Evolutionary conservation across 1,140 invertebrate species (phyloP).

Genomic region (Lasaia peninsularis): DNA sequence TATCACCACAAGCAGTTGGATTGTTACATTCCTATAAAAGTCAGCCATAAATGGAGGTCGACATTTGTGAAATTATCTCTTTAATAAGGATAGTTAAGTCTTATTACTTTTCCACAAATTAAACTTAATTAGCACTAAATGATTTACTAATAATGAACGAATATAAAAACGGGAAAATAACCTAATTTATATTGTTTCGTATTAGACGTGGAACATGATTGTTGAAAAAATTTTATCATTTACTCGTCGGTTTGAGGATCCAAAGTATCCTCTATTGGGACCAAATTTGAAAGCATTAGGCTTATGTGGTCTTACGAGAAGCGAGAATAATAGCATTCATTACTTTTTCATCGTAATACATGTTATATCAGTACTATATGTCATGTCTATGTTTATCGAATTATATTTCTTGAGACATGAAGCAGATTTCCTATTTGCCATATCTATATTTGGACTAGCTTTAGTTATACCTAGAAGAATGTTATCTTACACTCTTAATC

Average conservation of each 20-base stretch:
- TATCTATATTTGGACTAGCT: constrained; percentile 41
- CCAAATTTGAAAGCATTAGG: constrained; percentile 49
- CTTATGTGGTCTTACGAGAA: constrained; percentile 47
- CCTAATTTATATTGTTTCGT: not conserved
- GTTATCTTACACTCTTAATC: constrained; percentile 28
- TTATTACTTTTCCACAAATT: not conserved
- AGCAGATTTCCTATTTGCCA: constrained; percentile 41
- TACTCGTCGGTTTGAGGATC: constrained; percentile 32
- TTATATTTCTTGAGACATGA: constrained; percentile 43
- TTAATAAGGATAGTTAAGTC: too few relatives aligned
- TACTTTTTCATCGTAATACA: constrained; percentile 34
- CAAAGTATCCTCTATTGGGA: constrained; percentile 46
- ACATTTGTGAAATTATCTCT: too few relatives aligned
- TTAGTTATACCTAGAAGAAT: constrained; percentile 37
- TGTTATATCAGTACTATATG: constrained; percentile 35
- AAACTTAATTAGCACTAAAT: not conserved
- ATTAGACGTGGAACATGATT: not conserved
- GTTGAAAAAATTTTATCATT: not conserved
- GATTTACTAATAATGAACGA: too few relatives aligned
- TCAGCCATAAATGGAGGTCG: too few relatives aligned
- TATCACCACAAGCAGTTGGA: too few relatives aligned
- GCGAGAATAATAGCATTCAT: constrained; percentile 28
- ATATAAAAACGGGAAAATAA: too few relatives aligned
- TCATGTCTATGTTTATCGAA: constrained; percentile 41
- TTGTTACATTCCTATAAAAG: too few relatives aligned